These are phyloP conservation scores for Muschampia staudingeri DNA, from an alignment of 2,888 invertebrate genomes.

Conservation along the genomic window DNA sequence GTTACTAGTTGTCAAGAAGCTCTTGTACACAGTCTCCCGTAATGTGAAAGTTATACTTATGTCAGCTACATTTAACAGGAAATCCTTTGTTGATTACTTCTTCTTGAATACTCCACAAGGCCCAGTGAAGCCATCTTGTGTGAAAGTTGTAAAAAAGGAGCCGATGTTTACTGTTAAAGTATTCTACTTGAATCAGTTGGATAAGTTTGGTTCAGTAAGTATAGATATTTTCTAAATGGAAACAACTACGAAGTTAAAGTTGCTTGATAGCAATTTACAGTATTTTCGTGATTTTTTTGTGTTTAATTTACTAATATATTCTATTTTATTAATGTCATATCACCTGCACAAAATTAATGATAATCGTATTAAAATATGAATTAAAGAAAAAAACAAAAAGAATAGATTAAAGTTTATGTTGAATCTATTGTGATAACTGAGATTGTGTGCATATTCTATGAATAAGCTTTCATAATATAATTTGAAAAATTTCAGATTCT, in stretches of 20 bases:
- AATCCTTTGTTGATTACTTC: conserved; percentile 94
- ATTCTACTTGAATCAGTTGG: conserved; percentile 92
- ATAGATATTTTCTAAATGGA: neutral
- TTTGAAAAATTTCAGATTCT: conserved; percentile 55
- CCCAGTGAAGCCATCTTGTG: conserved; percentile 75
- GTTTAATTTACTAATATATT: too few relatives aligned
- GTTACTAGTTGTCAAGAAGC: conserved; percentile 95
- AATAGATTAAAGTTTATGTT: too few relatives aligned
- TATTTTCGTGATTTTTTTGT: too few relatives aligned
- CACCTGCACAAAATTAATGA: too few relatives aligned
- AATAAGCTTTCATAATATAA: too few relatives aligned
- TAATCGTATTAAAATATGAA: too few relatives aligned
- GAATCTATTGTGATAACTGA: too few relatives aligned
- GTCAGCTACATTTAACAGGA: conserved; percentile 98
- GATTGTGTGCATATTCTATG: too few relatives aligned
- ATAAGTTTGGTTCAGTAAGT: conserved; percentile 88
- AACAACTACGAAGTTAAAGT: neutral
- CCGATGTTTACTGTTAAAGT: conserved; percentile 91
- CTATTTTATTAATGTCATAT: too few relatives aligned
- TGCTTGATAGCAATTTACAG: too few relatives aligned
- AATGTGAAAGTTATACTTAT: conserved; percentile 93
- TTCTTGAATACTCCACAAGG: conserved; percentile 76
- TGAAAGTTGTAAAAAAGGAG: conserved; percentile 87
- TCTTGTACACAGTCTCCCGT: conserved; percentile 91
- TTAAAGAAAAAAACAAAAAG: too few relatives aligned